phyloP scores from a whole-genome alignment of 1,140 invertebrate species.

The Eumaeus atala region DNA sequence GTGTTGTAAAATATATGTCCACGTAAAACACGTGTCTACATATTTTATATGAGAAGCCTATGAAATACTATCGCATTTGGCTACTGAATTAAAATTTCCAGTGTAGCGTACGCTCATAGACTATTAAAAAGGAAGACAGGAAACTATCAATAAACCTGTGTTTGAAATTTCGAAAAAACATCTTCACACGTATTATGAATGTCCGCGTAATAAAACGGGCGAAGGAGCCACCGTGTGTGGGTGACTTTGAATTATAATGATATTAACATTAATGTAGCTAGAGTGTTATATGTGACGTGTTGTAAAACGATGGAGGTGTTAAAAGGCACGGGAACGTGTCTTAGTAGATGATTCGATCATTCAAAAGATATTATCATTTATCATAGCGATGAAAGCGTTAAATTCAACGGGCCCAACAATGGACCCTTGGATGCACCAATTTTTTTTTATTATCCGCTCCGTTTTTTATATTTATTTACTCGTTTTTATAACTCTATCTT shows the following conservation, averaged over 20 bases:
- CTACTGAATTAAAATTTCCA: too few species aligned
- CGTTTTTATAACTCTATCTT: constrained; percentile 6
- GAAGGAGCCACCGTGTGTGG: constrained; percentile 31
- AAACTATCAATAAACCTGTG: constrained; percentile 5
- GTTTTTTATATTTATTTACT: constrained; percentile 14
- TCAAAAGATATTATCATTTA: constrained; percentile 67
- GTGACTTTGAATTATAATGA: constrained; percentile 65
- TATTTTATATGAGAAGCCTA: too few species aligned
- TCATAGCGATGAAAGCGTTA: constrained; percentile 65
- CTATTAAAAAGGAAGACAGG: background rate
- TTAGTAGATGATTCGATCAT: constrained; percentile 66
- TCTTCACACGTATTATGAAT: constrained; percentile 30
- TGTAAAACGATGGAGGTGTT: constrained; percentile 69
- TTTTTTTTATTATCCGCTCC: constrained; percentile 31
- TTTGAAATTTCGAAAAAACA: constrained; percentile 5
- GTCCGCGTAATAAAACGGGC: constrained; percentile 22
- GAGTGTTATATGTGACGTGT: constrained; percentile 56
- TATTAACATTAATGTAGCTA: constrained; percentile 66
- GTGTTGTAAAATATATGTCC: too few species aligned
- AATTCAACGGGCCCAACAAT: constrained; percentile 33
- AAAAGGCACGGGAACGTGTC: constrained; percentile 63
- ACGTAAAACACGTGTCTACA: too few species aligned
- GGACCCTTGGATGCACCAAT: constrained; percentile 35
- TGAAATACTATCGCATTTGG: too few species aligned
- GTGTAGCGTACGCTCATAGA: too few species aligned